Evolutionary conservation across 2,888 invertebrate genomes (phyloP).

Genomic region (Sabellastarte sp.): DNA sequence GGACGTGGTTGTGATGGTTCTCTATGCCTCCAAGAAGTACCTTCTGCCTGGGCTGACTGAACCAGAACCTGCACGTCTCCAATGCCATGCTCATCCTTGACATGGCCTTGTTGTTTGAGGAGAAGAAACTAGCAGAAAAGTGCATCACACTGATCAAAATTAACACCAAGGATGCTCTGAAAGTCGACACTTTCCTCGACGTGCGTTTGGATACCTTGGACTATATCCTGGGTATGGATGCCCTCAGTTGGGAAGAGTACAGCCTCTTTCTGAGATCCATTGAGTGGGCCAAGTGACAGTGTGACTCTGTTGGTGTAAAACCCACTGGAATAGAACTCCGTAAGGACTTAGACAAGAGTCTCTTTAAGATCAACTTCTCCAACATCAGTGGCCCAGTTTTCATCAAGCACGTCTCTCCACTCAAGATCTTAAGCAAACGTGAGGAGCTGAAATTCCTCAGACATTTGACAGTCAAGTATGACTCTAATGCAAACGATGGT

Average conservation of each 20-base stretch:
- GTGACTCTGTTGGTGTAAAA: no score
- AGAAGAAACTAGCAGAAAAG: constrained; percentile 11
- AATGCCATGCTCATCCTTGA: constrained; percentile 19
- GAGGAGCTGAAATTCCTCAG: no score
- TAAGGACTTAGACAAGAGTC: no score
- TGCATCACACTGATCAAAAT: constrained; percentile 14
- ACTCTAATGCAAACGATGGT: no score
- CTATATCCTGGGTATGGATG: neutral
- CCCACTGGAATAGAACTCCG: no score
- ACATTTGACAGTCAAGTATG: no score
- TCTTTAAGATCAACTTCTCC: no score
- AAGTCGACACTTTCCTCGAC: neutral
- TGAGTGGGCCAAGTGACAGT: constrained; percentile 1
- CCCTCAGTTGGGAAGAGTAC: neutral
- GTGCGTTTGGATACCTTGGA: neutral
- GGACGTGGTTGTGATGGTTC: constrained; percentile 30
- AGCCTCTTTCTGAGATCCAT: neutral
- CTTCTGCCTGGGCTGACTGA: constrained; percentile 30
- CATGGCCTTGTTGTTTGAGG: constrained; percentile 10
- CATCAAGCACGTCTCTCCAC: no score
- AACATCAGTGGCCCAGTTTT: no score
- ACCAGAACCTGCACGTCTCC: constrained; percentile 25
- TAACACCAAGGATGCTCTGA: constrained; percentile 15
- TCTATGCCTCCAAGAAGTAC: constrained; percentile 37
- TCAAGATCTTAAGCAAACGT: no score